These are phyloP conservation scores for Barypeithes pellucidus DNA, from an alignment of 2,888 invertebrate species.

Conservation along the genomic window DNA sequence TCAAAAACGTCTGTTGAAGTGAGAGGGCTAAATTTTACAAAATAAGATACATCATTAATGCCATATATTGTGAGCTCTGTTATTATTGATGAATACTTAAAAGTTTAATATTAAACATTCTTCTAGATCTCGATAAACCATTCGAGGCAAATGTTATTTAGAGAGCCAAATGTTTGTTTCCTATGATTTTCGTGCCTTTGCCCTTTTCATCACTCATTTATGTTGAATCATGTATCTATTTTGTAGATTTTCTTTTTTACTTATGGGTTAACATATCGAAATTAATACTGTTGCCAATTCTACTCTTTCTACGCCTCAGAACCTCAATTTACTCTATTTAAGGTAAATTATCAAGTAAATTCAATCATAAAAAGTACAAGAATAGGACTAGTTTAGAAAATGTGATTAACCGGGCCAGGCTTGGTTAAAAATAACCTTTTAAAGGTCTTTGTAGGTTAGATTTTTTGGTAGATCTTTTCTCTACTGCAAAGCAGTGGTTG, in stretches of 20 bases:
- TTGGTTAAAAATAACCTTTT: conserved; percentile 65
- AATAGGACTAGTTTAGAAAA: conserved; percentile 59
- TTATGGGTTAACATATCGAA: too few relatives aligned
- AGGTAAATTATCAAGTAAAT: conserved; percentile 27
- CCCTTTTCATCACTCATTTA: too few relatives aligned
- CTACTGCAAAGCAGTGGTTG: conserved; percentile 66
- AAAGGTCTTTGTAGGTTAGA: conserved; percentile 62
- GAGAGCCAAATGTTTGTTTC: conserved; percentile 15
- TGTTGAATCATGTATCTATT: too few relatives aligned
- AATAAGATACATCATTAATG: too few relatives aligned
- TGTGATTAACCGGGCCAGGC: conserved; percentile 66
- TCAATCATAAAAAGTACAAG: conserved; percentile 57
- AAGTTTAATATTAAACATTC: background rate
- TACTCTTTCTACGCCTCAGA: background rate
- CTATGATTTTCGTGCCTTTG: background rate
- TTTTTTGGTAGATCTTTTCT: conserved; percentile 64
- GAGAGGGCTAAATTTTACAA: too few relatives aligned
- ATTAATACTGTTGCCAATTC: too few relatives aligned
- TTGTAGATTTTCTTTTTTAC: too few relatives aligned
- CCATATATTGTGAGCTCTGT: too few relatives aligned
- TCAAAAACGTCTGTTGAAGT: background rate
- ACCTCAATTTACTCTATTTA: conserved; percentile 7
- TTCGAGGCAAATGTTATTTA: conserved; percentile 5
- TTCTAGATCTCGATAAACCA: background rate
- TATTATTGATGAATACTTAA: too few relatives aligned